Conservation (phyloP, 2,113 vertebrate species). For the Morone saxatilis region DNA sequence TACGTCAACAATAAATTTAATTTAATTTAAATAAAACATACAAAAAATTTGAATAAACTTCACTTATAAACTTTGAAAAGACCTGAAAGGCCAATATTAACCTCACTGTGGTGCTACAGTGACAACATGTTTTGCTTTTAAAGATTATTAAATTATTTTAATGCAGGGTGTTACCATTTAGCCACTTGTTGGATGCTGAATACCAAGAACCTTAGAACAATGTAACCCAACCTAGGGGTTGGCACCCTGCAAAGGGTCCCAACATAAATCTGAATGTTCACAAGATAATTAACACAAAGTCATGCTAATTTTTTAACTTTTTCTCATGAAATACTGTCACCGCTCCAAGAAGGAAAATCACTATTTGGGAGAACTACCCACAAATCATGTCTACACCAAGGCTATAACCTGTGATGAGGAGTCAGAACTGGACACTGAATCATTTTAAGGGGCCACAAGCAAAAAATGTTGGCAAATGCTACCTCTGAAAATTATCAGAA, state of each 20-base stretch:
- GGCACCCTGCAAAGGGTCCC: not conserved
- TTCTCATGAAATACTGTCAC: not conserved
- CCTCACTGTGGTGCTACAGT: not conserved
- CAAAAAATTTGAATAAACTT: not conserved
- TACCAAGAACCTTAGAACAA: not conserved
- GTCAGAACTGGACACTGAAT: not conserved
- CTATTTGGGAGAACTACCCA: not conserved
- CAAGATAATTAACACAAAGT: not conserved
- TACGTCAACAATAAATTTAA: not conserved
- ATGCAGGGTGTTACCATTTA: not conserved
- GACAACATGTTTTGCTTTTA: not conserved
- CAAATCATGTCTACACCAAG: not conserved
- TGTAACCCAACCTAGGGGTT: not conserved
- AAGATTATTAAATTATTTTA: not conserved
- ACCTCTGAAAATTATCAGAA: not conserved
- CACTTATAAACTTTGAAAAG: not conserved
- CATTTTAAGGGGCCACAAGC: not conserved
- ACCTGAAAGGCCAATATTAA: not conserved
- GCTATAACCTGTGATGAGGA: not conserved
- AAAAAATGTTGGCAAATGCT: not conserved
- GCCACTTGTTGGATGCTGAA: constrained; percentile 27
- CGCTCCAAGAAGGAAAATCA: not conserved
- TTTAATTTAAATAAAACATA: not conserved
- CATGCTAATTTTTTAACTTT: not conserved
- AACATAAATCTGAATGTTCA: not conserved